Evolutionary conservation across 2,797 vertebrate genomes (phyloP).

Genomic region (Enteromius unitaeniatus): DNA sequence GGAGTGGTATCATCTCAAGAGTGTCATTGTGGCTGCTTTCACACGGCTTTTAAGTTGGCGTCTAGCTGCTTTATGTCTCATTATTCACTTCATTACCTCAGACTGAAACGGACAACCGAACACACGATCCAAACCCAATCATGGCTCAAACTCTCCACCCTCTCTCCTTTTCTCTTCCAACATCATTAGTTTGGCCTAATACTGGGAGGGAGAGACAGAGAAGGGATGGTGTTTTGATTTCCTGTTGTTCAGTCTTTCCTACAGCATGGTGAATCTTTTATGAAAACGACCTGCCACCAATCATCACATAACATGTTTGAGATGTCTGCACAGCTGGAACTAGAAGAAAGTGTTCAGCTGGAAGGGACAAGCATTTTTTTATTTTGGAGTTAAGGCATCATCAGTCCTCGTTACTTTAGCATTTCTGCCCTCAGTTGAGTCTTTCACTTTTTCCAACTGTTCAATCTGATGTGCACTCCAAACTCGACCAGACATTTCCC

Average conservation of each 20-base stretch:
- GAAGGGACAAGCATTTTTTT: slow-evolving; percentile 3
- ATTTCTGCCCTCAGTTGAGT: neutral
- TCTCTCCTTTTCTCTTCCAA: slow-evolving; percentile 13
- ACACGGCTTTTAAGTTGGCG: slow-evolving; percentile 55
- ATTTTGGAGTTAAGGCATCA: slow-evolving; percentile 10
- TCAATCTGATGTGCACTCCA: neutral
- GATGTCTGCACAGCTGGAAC: slow-evolving; percentile 15
- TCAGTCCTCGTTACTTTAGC: neutral
- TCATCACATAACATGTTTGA: slow-evolving; percentile 13
- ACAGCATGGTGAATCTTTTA: neutral
- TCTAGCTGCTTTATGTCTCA: slow-evolving; percentile 58
- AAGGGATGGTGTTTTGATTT: slow-evolving; percentile 33
- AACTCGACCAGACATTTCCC: neutral
- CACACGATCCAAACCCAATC: slow-evolving; percentile 62
- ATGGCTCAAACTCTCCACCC: slow-evolving; percentile 19
- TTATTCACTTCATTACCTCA: slow-evolving; percentile 68
- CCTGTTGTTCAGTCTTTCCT: slow-evolving; percentile 35
- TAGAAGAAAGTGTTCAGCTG: slow-evolving; percentile 14
- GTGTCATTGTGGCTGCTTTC: slow-evolving; percentile 55
- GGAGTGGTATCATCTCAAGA: slow-evolving; percentile 59
- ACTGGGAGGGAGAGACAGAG: neutral
- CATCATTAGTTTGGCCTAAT: slow-evolving; percentile 42
- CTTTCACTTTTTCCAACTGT: slow-evolving; percentile 5
- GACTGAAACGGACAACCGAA: slow-evolving; percentile 61
- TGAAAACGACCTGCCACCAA: slow-evolving; percentile 5